Evolutionary conservation across 2,888 invertebrate genomes (phyloP), one percentile per base, ranked within the genome.

Genomic region (Ecliptopera silaceata): DNA sequence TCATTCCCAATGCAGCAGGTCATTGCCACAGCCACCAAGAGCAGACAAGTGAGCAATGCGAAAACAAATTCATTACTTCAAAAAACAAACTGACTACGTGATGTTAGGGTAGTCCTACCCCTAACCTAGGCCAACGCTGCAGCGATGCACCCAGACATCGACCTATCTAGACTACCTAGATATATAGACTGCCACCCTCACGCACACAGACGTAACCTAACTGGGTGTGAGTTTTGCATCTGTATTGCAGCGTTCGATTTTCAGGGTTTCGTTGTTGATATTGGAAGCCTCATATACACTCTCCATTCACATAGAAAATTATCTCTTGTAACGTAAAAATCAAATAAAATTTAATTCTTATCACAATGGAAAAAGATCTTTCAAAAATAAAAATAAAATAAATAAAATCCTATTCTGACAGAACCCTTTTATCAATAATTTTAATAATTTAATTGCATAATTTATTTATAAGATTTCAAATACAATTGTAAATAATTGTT

Each of bases 81-180:
- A 66, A 73, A 76, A 82, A 77, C 70, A 77, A 77, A 77, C 66
- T 84, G 80, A 86, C 85, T 82, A 80, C 75, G 80, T 75, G 79
- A 71, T 72, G 75, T 75, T 75, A 72, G 53, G 63, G 50, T 55
- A 66, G 64, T 60, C 60, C 77, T 81, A 80, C 80, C 85, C 82
- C 81, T 77, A 81, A 88, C 88, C 88, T 88, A 86, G 80, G 75
- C 80, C 81, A 89, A 89, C 86, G 69, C 68, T 87, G 88, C 88
- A 87, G 65, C 80, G 81, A 82, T 87, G 88, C 87, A 88, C 79
- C 80, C 79, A 79, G 76, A 72, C 74, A 78, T 83, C 86, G 82
- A 77, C 66, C 38, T 68, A 78, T 80, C 80, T 77, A 74, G 68
- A 75, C 34, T 34, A 77, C 66, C 18, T 77, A 74, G 68, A 75